Evolutionary conservation across 2,113 vertebrate genomes (phyloP), one percentile per base, ranked within the genome.

Genomic region (Amphiprion percula): DNA sequence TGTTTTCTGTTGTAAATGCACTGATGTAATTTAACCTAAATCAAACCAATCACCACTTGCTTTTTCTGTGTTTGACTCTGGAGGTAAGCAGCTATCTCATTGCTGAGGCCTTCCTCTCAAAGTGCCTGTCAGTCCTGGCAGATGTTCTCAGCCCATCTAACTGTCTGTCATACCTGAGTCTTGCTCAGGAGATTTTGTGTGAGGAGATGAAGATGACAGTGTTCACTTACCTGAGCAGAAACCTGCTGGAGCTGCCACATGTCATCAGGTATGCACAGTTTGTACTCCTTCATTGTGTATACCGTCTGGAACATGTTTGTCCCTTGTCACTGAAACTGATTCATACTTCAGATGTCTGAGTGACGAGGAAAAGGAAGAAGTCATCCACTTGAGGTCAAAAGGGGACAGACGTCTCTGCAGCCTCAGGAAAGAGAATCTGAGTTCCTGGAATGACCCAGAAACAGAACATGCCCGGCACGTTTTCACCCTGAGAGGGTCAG

Each of bases 361-460:
- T 0, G 26, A 80, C 1, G 70, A 70, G 12, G 91, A 93, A 58
- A 78, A 66, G 70, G 76, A 85, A 1, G 67, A 90, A 37, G 67
- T 95, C 1, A 17, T 94, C 21, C 71, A 30, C 6, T 56, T 94
- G 68, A 90, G 95, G 61, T 85, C 28, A 1, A 59, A 10, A 2
- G 92, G 93, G 46, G 70, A 82, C 9, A 60, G 0, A 33, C 54
- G 4, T 23, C 88, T 95, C 28, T 95, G 95, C 69, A 87, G 88
- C 67, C 86, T 96, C 6, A 90, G 92, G 50, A 95, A 96, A 65
- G 95, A 96, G 83, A 95, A 93, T 74, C 83, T 95, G 21, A 90
- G 80, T 16, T 83, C 92, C 4, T 86, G 85, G 84, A 87, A 79
- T 0, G 74, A 89, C 21, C 79, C 74, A 1, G 92, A 92, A 49